Evolutionary conservation across 2,113 vertebrate genomes (phyloP).

Genomic region (Centropus unirufus): DNA sequence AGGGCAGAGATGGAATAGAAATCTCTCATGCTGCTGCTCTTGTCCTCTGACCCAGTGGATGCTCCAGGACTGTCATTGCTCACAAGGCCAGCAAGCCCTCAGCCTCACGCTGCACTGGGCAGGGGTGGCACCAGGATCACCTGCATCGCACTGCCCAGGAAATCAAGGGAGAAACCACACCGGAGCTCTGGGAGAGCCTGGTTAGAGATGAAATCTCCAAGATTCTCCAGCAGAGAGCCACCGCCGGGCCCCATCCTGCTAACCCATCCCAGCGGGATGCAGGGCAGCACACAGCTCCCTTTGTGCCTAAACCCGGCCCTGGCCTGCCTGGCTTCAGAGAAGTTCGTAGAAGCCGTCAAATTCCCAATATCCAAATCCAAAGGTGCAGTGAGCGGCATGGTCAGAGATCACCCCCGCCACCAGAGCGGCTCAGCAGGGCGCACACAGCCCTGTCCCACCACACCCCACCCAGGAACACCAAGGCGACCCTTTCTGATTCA

Average conservation of each 20-base stretch:
- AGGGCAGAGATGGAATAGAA: background rate
- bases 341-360: no score
- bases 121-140: background rate
- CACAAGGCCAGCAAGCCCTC: fast-evolving
- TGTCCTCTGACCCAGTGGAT: background rate
- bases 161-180: fast-evolving
- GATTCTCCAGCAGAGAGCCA: background rate
- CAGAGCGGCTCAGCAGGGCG: background rate
- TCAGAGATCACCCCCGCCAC: background rate
- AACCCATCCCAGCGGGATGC: background rate
- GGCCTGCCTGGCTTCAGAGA: no score
- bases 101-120: background rate
- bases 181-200: background rate
- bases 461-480: background rate
- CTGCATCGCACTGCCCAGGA: background rate
- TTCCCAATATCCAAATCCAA: background rate
- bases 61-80: fast-evolving
- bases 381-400: no score
- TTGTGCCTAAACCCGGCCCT: background rate
- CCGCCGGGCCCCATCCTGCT: background rate
- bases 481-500: background rate
- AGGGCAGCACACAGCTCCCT: background rate
- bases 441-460: background rate
- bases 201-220: background rate
- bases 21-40: background rate